A percentile compares a stretch with the other conserved stretches of the same genome.
Conservation (phyloP, 2,888 invertebrate species). For the Heliconius charithonia region DNA sequence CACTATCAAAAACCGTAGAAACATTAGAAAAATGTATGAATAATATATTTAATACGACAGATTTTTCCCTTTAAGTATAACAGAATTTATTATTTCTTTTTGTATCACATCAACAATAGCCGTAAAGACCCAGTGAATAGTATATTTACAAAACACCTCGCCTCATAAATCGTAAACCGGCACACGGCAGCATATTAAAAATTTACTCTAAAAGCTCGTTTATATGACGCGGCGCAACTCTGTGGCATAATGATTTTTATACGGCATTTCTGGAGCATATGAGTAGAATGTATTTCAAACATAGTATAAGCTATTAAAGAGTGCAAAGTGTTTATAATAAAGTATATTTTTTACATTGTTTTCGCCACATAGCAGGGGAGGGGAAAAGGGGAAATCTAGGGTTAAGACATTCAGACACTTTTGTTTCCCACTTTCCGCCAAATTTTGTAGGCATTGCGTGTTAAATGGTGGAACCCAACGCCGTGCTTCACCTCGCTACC, state of each 20-base stretch:
- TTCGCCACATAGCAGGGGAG: neutral
- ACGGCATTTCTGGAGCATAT: neutral
- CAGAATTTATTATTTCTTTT: slow-evolving; percentile 14
- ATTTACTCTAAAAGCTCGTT: slow-evolving; percentile 33
- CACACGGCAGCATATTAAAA: slow-evolving; percentile 40
- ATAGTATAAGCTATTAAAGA: neutral
- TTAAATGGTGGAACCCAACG: neutral
- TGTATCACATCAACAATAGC: slow-evolving; percentile 38
- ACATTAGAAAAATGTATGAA: too few species aligned
- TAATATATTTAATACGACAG: neutral
- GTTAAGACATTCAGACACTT: neutral
- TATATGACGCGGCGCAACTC: slow-evolving; percentile 32
- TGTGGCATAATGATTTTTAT: slow-evolving; percentile 4
- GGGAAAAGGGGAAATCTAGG: neutral
- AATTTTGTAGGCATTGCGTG: too few species aligned
- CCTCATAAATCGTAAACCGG: slow-evolving; percentile 34
- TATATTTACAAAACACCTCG: slow-evolving; percentile 41
- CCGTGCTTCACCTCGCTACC: neutral
- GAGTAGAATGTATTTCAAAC: neutral
- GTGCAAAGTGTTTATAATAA: neutral
- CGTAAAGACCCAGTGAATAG: slow-evolving; percentile 40
- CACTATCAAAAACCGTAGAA: too few species aligned
- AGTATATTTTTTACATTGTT: neutral
- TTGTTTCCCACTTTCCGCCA: neutral
- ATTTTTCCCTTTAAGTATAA: neutral